Base-by-base conservation (phyloP, 2,113 vertebrate species). In the Procapra przewalskii region DNA sequence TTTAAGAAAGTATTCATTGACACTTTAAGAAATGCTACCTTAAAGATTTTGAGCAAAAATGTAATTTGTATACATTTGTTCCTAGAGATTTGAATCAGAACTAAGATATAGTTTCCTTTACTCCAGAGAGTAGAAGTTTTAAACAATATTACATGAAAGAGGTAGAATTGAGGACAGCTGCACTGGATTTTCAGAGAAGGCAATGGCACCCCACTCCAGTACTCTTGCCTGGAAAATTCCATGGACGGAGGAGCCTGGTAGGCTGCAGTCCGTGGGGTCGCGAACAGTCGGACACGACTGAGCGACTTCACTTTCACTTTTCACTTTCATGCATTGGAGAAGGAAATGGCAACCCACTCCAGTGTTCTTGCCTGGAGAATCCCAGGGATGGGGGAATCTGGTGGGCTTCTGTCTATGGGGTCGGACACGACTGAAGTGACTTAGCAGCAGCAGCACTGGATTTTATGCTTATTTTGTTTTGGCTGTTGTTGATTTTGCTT, bases 21-120 rank as follows among this genome's bases (percentile, higher is more conserved):
- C 71, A 75, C 36, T 85, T 48, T 62, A 55, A 95, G 90, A 91
- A 94, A 55, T 92, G 95, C 62, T 67, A 19, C 6, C 31, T 81
- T 91, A 71, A 92, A 94, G 55, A 55, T 88, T 87, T 62, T 94
- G 11, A 94, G 52, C 50, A 94, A 36, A 83, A 88, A 48, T 88
- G 1, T 86, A 89, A 95, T 52, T 48, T 92, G 83, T 29, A 7
- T 67, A 79, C 23, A 67, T 67, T 96, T 79, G 31, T 80, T 83
- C n/a, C 31, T 88, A 85, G 80, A 95, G 12, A 16, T 87, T 95
- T 95, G 52, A 87, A 33, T 94, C 17, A 82, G 50, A 94, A 90
- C 57, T 60, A 23, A 86, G 91, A 91, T 75, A 89, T 45, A 48
- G 40, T 91, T 93, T 87, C 55, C 86, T 83, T 16, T 59, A 92